phyloP scores from a whole-genome alignment of 2,113 vertebrate genomes.

The Meles meles region DNA sequence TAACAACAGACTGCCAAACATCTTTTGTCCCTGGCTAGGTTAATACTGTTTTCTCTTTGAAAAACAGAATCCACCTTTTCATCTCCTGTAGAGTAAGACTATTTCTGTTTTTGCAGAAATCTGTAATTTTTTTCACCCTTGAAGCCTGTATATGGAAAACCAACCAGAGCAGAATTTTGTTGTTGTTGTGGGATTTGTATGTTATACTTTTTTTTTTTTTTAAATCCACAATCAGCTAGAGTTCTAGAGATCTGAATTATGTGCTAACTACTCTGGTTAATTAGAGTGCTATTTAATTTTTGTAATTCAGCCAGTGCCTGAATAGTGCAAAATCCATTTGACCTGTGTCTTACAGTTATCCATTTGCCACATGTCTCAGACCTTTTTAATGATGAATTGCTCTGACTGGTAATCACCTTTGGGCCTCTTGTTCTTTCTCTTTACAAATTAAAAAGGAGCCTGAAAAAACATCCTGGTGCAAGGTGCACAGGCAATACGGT shows the following conservation, averaged over 20 bases:
- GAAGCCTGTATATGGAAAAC: conserved; percentile 38
- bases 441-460: conserved; percentile 72
- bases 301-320: conserved; percentile 62
- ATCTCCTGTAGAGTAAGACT: neutral
- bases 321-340: conserved; percentile 71
- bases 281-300: conserved; percentile 74
- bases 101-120: conserved; percentile 55
- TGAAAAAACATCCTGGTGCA: conserved; percentile 43
- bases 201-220: neutral
- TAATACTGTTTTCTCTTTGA: conserved; percentile 58
- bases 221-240: conserved; percentile 56
- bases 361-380: conserved; percentile 65
- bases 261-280: conserved; percentile 71
- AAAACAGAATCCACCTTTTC: conserved; percentile 48
- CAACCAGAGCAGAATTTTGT: conserved; percentile 34
- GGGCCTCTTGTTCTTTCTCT: conserved; percentile 64
- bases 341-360: conserved; percentile 67
- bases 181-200: neutral
- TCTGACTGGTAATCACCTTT: conserved; percentile 71
- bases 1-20: conserved; percentile 74
- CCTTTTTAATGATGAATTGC: conserved; percentile 69
- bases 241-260: conserved; percentile 67
- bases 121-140: conserved; percentile 8
- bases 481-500: conserved; percentile 32
- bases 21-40: conserved; percentile 24